Conservation (phyloP, 2,797 vertebrate genomes). For the Hyperoplus lanceolatus region DNA sequence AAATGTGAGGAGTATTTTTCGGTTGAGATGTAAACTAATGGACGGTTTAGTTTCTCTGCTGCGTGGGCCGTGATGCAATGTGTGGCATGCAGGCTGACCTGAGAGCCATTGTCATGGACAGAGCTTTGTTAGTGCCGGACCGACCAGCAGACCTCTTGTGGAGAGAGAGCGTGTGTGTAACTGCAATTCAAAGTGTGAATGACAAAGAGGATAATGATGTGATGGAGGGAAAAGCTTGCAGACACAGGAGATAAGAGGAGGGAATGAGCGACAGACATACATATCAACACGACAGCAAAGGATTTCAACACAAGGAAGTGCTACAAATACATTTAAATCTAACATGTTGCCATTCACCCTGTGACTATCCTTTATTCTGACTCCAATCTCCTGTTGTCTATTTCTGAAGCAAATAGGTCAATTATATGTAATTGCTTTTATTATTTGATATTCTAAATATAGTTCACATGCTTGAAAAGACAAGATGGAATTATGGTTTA, state of each 20-base stretch:
- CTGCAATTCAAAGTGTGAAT: conserved; percentile 74
- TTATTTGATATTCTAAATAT: conserved; percentile 8
- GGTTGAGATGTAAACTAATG: not conserved
- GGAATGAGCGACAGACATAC: conserved; percentile 16
- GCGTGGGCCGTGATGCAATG: conserved; percentile 27
- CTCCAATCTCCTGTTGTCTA: conserved; percentile 13
- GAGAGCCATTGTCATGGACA: conserved; percentile 66
- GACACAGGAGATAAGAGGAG: conserved; percentile 38
- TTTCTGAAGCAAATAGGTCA: conserved; percentile 18
- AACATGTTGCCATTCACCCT: conserved; percentile 8
- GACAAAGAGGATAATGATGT: conserved; percentile 71
- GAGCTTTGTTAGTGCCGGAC: conserved; percentile 63
- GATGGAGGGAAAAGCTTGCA: conserved; percentile 49
- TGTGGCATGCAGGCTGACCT: conserved; percentile 51
- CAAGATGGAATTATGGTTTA: conserved; percentile 1
- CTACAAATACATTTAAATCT: not conserved
- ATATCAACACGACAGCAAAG: conserved; percentile 18
- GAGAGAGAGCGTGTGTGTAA: conserved; percentile 38
- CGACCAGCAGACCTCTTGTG: conserved; percentile 51
- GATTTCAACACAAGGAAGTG: conserved; percentile 37
- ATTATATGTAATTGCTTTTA: conserved; percentile 17
- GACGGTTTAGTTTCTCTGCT: conserved; percentile 19
- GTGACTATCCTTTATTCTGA: not conserved
- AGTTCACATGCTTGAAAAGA: not conserved
- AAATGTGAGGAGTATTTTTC: not conserved